Conservation (phyloP, 2,797 vertebrate species). For the Clarias laeviceps region DNA sequence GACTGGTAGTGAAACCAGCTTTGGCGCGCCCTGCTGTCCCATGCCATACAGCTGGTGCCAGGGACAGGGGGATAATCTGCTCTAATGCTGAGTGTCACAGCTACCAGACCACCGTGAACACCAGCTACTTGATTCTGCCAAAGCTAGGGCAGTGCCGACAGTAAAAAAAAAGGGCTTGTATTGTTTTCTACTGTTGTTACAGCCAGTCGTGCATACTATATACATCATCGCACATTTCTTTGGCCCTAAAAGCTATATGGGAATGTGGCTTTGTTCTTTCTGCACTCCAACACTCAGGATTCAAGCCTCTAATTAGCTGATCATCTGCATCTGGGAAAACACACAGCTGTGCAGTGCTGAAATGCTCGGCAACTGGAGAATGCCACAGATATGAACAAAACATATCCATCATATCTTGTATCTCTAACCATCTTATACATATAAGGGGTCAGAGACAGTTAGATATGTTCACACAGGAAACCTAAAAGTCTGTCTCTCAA, state of each 20-base stretch:
- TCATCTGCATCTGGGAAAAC: conserved; percentile 11
- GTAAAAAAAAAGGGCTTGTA: neutral
- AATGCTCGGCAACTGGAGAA: neutral
- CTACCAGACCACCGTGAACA: conserved; percentile 39
- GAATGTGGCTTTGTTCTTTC: neutral
- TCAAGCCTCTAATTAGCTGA: conserved; percentile 28
- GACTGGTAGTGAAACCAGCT: conserved; percentile 47
- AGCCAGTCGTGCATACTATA: neutral
- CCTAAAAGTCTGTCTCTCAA: neutral
- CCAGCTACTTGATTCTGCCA: neutral
- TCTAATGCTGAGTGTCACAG: conserved; percentile 63
- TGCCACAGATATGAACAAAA: neutral
- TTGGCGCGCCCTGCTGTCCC: conserved; percentile 32
- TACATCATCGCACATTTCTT: neutral
- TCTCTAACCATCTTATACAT: neutral
- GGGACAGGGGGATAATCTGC: conserved; percentile 68
- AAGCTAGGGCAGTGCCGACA: conserved; percentile 24
- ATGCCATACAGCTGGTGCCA: conserved; percentile 58
- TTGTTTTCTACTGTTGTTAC: neutral
- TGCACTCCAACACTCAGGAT: neutral
- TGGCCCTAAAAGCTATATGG: neutral
- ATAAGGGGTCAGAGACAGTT: neutral
- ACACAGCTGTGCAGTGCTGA: neutral
- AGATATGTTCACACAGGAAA: neutral
- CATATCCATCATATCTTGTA: neutral